Evolutionary conservation across 2,888 invertebrate genomes (phyloP).

Genomic region (Nudaria mundana): DNA sequence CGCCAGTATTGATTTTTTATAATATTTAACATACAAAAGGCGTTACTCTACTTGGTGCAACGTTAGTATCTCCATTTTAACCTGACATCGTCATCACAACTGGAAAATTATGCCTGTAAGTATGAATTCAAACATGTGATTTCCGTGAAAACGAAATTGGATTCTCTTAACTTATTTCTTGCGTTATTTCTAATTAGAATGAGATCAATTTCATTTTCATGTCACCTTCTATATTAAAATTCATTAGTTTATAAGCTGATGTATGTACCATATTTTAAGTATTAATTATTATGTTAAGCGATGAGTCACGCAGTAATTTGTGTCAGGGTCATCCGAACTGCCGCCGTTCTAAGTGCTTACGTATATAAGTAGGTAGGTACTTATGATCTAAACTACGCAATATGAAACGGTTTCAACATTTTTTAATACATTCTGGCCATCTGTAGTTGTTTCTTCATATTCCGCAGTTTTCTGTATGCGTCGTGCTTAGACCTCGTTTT

Average conservation of each 20-base stretch:
- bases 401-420: conserved; percentile 17
- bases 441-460: conserved; percentile 14
- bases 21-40: conserved; percentile 60
- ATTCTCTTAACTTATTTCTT: no score
- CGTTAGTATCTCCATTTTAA: conserved; percentile 40
- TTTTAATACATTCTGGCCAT: conserved; percentile 22
- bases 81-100: conserved; percentile 40
- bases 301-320: conserved; percentile 38
- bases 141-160: conserved; percentile 41
- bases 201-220: background rate
- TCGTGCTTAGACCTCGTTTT: background rate
- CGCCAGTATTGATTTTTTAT: conserved; percentile 72
- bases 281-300: no score
- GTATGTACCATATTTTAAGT: no score
- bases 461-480: background rate
- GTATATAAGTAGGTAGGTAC: conserved; percentile 22
- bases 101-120: conserved; percentile 70
- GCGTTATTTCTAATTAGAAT: conserved; percentile 15
- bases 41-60: conserved; percentile 39
- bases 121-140: conserved; percentile 54
- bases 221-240: conserved; percentile 8
- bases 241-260: conserved; percentile 5
- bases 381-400: conserved; percentile 37
- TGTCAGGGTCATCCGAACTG: conserved; percentile 51
- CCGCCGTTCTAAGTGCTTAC: conserved; percentile 38